These are phyloP conservation scores for Acrocyrtus sp. DNA, from an alignment of 2,888 invertebrate genomes.

Conservation along the genomic window DNA sequence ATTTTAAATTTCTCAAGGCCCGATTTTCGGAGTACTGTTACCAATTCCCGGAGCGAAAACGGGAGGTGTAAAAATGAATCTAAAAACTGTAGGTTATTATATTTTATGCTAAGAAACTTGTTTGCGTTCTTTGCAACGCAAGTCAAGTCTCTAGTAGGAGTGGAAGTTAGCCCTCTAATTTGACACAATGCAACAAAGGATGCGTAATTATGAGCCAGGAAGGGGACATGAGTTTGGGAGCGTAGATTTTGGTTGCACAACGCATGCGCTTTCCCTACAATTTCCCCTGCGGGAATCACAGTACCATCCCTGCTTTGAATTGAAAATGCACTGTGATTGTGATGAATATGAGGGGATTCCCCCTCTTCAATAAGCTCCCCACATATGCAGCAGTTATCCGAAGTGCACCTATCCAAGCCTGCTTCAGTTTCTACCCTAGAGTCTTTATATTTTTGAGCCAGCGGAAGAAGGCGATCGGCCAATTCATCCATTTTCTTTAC, in stretches of 20 bases:
- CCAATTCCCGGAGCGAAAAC: not conserved
- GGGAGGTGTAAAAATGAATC: conserved; percentile 4
- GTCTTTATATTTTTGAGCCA: conserved; percentile 8
- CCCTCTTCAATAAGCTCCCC: not conserved
- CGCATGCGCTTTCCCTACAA: conserved; percentile 5
- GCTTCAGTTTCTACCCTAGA: not conserved
- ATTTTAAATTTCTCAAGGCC: not conserved
- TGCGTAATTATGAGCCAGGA: conserved; percentile 18
- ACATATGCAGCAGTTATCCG: conserved; percentile 9
- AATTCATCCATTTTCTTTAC: conserved; percentile 16
- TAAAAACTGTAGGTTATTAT: not conserved
- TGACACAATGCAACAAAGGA: too few relatives aligned
- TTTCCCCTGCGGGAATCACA: not conserved
- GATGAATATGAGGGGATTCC: conserved; percentile 7
- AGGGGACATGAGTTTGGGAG: not conserved
- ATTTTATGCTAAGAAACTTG: not conserved
- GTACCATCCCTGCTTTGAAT: not conserved
- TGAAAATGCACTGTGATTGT: conserved; percentile 11
- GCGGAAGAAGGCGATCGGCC: not conserved
- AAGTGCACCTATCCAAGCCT: not conserved
- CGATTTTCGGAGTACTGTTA: not conserved
- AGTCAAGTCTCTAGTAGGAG: too few relatives aligned
- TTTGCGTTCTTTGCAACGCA: not conserved
- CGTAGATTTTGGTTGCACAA: conserved; percentile 12
- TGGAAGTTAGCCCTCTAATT: too few relatives aligned